Conservation (phyloP, 2,113 vertebrate species). For the Daphoenositta chrysoptera region DNA sequence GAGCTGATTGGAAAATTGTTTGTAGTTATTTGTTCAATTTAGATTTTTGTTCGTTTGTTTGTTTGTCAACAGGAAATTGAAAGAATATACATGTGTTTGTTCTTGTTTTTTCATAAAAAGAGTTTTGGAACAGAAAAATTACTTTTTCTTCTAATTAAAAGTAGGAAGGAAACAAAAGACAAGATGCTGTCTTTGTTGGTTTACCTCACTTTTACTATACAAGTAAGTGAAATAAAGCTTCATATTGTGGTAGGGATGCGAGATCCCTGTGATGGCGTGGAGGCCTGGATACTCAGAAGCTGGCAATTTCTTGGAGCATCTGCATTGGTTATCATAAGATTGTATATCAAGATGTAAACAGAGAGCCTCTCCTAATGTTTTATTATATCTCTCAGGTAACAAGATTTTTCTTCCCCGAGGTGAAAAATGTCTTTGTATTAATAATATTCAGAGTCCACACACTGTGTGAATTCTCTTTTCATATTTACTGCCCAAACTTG, state of each 20-base stretch:
- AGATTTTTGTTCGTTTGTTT: not conserved
- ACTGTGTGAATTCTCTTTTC: not conserved
- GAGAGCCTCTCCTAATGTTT: not conserved
- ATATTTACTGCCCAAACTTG: not conserved
- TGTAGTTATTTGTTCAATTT: not conserved
- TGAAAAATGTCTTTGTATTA: slow-evolving; percentile 9
- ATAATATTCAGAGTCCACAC: not conserved
- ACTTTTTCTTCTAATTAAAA: not conserved
- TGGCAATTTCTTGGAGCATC: not conserved
- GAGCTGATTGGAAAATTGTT: not conserved
- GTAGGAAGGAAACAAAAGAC: not conserved
- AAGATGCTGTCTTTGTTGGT: not conserved
- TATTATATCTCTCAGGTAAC: slow-evolving; percentile 7
- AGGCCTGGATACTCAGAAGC: not conserved
- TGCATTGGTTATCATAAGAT: not conserved
- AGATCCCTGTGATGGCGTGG: not conserved
- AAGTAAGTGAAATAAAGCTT: not conserved
- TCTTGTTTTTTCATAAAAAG: not conserved
- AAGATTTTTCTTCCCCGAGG: not conserved
- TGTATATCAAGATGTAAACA: not conserved
- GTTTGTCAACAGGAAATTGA: not conserved
- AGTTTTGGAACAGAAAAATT: not conserved
- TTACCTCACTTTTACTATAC: not conserved
- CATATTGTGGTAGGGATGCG: not conserved
- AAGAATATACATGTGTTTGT: not conserved